Conservation (phyloP, 2,888 invertebrate species). For the Hydroisotoma schaefferi region DNA sequence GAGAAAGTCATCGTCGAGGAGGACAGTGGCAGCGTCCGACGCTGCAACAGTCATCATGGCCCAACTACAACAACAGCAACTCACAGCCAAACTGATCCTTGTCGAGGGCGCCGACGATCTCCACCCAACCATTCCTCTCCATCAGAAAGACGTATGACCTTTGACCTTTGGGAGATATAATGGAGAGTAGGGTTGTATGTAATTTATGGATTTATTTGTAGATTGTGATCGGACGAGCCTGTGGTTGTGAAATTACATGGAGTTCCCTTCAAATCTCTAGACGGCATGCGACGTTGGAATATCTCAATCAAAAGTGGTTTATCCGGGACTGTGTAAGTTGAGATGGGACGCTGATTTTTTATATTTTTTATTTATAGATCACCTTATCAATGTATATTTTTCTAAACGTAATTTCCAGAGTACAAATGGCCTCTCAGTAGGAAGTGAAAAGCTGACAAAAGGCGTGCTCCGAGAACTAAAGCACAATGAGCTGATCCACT, state of each 20-base stretch:
- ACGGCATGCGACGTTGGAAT: conserved; percentile 37
- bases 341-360: not conserved
- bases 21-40: conserved; percentile 15
- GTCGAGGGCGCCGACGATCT: conserved; percentile 26
- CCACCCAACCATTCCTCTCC: conserved; percentile 22
- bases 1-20: conserved; percentile 14
- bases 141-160: conserved; percentile 23
- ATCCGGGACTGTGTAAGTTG: conserved; percentile 32
- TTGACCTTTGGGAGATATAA: not conserved
- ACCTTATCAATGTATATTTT: not conserved
- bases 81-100: conserved; percentile 29
- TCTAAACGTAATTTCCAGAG: conserved; percentile 27
- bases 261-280: conserved; percentile 40
- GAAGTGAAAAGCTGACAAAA: conserved; percentile 18
- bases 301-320: conserved; percentile 26
- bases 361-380: not conserved
- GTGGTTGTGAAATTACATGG: conserved; percentile 34
- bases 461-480: conserved; percentile 23
- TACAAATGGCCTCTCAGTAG: conserved; percentile 42
- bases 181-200: not conserved
- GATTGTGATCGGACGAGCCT: conserved; percentile 33
- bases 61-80: conserved; percentile 12
- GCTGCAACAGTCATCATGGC: no score
- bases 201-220: not conserved
- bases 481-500: conserved; percentile 34